Percentiles rank a stretch among this genome's conserved stretches.
phyloP scores from a whole-genome alignment of 2,888 invertebrate genomes.

The Holacanthella duospinosa region DNA sequence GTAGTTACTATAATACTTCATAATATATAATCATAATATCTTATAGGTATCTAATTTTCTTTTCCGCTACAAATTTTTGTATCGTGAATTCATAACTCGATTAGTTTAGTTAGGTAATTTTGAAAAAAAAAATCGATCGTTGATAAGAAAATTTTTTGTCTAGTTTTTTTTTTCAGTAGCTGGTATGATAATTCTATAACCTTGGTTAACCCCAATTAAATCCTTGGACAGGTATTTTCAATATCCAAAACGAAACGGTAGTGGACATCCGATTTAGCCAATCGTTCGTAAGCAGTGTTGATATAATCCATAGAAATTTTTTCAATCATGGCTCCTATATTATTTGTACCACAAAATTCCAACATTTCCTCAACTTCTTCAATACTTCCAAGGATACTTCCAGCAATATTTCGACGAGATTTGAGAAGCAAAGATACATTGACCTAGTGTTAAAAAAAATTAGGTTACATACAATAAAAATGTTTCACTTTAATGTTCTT shows the following conservation, averaged over 20 bases:
- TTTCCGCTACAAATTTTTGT: not conserved
- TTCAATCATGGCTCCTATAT: not conserved
- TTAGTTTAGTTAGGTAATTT: too few relatives aligned
- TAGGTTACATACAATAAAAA: not conserved
- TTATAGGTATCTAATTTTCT: too few relatives aligned
- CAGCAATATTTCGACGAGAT: not conserved
- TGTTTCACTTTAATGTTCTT: not conserved
- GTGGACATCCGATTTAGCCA: not conserved
- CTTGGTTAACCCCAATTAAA: too few relatives aligned
- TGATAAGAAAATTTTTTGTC: too few relatives aligned
- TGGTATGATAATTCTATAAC: too few relatives aligned
- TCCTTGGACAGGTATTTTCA: conserved; percentile 1
- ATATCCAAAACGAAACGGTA: not conserved
- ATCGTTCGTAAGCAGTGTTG: not conserved
- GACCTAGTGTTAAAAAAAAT: not conserved
- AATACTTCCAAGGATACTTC: not conserved
- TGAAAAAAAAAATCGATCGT: too few relatives aligned
- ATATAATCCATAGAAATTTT: not conserved
- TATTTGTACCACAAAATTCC: not conserved
- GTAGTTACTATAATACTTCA: too few relatives aligned
- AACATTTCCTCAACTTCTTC: not conserved
- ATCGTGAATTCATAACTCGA: too few relatives aligned
- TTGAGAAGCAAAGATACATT: not conserved
- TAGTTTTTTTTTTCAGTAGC: too few relatives aligned
- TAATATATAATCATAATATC: too few relatives aligned